Base-by-base conservation (phyloP, 2,797 vertebrate genomes). In the Antennarius maculatus region DNA sequence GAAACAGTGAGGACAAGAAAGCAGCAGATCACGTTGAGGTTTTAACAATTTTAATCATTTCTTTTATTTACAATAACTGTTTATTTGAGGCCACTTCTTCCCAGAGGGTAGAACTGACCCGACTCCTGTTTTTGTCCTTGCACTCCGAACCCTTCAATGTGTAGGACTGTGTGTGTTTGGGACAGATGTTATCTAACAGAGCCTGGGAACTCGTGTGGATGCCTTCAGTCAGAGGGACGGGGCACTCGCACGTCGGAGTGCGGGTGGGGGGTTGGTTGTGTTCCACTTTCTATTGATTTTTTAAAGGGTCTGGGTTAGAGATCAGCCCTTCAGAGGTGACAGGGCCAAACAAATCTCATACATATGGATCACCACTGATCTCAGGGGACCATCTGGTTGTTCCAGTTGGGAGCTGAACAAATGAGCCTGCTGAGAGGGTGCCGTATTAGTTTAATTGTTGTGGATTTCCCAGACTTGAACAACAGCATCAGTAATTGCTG, bases 291-390 rank as follows among this genome's bases (percentile, higher is more conserved):
- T 74, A 88, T 90, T 87, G 84, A 90, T 82, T 80, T 73, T 70
- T 63, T 76, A 71, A 89, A 89, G 85, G 81, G 79, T 59, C 73
- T 61, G 47, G 88, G 91, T 81, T 78, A 89, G 75, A 86, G 90
- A 86, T 90, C 90, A 89, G 77, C 67, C 76, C 85, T 84, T 71
- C 63, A 69, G 82, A 79, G 77, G 80, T 82, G 80, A 62, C 50
- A 43, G 82, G 90, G 90, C 92, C 90, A 89, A 89, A 84, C 78
- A 66, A 64, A 77, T 47, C 88, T 91, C 88, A 91, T 91, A 89
- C 91, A 91, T 92, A 91, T 91, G 88, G 82, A 91, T 13, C 57
- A 52, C 43, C 12, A 18, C 48, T 13, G 13, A 50, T 76, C 81
- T 78, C 65, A 49, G 72, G 79, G 83, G 84, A 84, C 90, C 92